A percentile compares a stretch with the other conserved stretches of the same genome.
Conservation (phyloP, 2,113 vertebrate species). For the Engraulis encrasicolus region DNA sequence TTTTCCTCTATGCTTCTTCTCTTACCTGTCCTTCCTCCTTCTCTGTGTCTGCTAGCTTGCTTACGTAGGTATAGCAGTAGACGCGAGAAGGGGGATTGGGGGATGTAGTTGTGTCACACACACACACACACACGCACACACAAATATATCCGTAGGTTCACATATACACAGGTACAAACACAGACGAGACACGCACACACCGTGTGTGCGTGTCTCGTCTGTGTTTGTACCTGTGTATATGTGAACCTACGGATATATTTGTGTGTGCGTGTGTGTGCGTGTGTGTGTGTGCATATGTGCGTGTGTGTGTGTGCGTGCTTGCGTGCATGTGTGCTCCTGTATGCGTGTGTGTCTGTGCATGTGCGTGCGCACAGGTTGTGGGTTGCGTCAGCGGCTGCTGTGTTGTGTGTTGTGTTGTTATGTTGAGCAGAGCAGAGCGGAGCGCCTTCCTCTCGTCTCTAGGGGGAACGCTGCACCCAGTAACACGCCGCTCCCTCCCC, state of each 20-base stretch:
- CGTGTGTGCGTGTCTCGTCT: no score
- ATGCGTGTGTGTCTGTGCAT: no score
- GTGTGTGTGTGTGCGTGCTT: no score
- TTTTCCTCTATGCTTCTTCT: background rate
- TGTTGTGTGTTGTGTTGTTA: constrained; percentile 37
- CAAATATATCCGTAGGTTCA: no score
- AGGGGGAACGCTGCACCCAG: constrained; percentile 25
- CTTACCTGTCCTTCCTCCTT: background rate
- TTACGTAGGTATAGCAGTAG: background rate
- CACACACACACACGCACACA: no score
- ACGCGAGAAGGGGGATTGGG: background rate
- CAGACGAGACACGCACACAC: no score
- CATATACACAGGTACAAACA: no score
- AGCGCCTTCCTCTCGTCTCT: constrained; percentile 15
- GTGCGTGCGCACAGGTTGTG: constrained; percentile 23
- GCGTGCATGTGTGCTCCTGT: no score
- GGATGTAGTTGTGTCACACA: background rate
- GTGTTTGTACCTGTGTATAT: no score
- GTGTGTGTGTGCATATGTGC: background rate
- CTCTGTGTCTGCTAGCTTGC: background rate
- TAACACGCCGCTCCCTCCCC: constrained; percentile 24
- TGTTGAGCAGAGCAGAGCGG: constrained; percentile 20
- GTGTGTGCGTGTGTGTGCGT: no score
- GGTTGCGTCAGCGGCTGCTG: constrained; percentile 24
- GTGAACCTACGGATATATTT: no score